Base-by-base conservation (phyloP, 2,113 vertebrate species). In the Calyptommatus sinebrachiatus region DNA sequence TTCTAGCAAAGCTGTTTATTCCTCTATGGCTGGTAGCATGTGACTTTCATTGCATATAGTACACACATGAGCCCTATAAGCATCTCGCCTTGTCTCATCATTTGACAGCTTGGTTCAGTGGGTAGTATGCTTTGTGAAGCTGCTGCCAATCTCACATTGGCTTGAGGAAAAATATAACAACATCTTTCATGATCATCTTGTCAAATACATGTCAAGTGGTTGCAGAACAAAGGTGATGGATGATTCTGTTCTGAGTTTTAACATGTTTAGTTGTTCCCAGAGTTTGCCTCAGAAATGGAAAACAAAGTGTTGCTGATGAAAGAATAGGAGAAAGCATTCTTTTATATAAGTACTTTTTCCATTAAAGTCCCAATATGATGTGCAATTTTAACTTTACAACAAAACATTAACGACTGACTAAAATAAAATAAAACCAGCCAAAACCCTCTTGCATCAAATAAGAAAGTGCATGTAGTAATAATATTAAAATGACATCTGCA, bases 201-300 rank as follows among this genome's bases (percentile, higher is more conserved):
- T 74, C 71, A 74, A 68, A 74, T 74, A 67, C 48, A 75, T 12
- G n/a, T 60, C 41, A 31, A 75, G 26, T 45, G 50, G 31, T 69
- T 62, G 61, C 69, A 45, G 73, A 75, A 69, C 35, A 70, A 62
- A 81, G 35, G 26, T 75, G 79, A 75, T 81, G n/a, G 79, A 81
- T 75, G 50, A 46, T 48, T 75, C 35, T 75, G 35, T 46, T 73
- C 61, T 61, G 21, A 26, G 79, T 57, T 28, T 67, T n/a, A 69
- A 75, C 5, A 28, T 68, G 50, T 28, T 75, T 70, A 48, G 48
- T 35, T 48, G 53, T 29, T 31, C 12, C 35, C 10, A 26, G n/a
- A n/a, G 28, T 75, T 67, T 75, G 65, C 53, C 65, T 74, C 7
- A 5, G 26, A 74, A 80, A 67, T 28, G 71, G 46, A 60, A 26